A percentile compares a stretch with the other conserved stretches of the same genome.
These are phyloP conservation scores for Yponomeuta evonymella DNA, from an alignment of 2,888 invertebrate genomes.

Conservation along the genomic window DNA sequence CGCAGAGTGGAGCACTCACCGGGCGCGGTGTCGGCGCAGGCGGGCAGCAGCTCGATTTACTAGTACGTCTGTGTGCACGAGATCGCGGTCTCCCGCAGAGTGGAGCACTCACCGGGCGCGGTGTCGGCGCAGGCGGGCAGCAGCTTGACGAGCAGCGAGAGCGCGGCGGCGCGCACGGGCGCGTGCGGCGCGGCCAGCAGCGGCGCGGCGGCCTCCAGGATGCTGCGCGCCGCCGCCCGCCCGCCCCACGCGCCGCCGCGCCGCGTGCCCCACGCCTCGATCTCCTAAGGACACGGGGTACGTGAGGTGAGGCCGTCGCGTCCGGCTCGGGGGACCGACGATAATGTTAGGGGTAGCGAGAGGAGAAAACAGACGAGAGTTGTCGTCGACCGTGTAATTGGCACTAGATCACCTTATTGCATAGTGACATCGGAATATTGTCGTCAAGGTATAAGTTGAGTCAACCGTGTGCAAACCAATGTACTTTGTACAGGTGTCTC, in stretches of 20 bases:
- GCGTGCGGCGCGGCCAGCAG: conserved; percentile 64
- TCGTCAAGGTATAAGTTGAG: too few relatives aligned
- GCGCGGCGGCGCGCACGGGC: conserved; percentile 81
- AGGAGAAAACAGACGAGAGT: too few relatives aligned
- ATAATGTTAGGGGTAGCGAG: too few relatives aligned
- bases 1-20: too few relatives aligned
- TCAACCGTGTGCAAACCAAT: too few relatives aligned
- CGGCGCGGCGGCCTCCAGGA: conserved; percentile 67
- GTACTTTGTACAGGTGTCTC: too few relatives aligned
- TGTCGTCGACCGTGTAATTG: too few relatives aligned
- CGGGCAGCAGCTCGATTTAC: conserved; percentile 48
- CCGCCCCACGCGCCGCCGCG: conserved; percentile 70
- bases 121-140: conserved; percentile 54
- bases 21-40: conserved; percentile 40
- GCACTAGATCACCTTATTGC: too few relatives aligned
- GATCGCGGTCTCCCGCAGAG: too few relatives aligned
- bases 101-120: conserved; percentile 37
- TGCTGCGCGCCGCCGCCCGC: conserved; percentile 32
- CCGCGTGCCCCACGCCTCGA: conserved; percentile 61
- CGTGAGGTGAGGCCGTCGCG: not conserved
- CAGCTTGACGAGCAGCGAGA: conserved; percentile 73
- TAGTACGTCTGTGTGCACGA: too few relatives aligned
- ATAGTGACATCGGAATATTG: too few relatives aligned
- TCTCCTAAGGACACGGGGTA: conserved; percentile 40
- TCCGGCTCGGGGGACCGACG: too few relatives aligned